A percentile compares a stretch with the other conserved stretches of the same genome.
phyloP scores from a whole-genome alignment of 2,888 invertebrate genomes.

The Leucoma salicis region DNA sequence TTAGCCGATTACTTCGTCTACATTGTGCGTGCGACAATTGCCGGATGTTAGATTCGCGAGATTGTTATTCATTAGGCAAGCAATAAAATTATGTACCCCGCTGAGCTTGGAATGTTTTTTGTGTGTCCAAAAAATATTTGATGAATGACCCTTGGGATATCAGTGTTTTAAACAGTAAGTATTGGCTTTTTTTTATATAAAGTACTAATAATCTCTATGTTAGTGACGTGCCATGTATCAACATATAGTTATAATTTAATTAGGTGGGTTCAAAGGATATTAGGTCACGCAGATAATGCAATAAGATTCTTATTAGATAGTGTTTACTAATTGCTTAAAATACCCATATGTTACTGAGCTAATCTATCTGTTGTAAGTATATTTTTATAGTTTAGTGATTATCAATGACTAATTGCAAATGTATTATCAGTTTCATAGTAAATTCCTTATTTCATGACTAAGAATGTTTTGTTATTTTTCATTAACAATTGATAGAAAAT shows the following conservation, averaged over 20 bases:
- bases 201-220: background rate
- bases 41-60: conserved; percentile 25
- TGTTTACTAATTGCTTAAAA: background rate
- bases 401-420: no score
- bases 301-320: conserved; percentile 21
- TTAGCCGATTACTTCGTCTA: conserved; percentile 34
- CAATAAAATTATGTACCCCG: conserved; percentile 18
- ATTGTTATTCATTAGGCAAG: conserved; percentile 22
- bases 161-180: conserved; percentile 24
- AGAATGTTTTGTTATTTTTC: no score
- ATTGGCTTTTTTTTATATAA: conserved; percentile 1
- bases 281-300: conserved; percentile 21
- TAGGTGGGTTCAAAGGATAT: conserved; percentile 9
- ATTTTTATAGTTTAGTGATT: no score
- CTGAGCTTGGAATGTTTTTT: conserved; percentile 8
- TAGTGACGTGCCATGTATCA: background rate
- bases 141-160: conserved; percentile 25
- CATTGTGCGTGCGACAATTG: conserved; percentile 34
- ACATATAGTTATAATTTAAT: conserved; percentile 24
- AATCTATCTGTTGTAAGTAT: no score
- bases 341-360: no score
- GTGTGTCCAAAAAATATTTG: conserved; percentile 22
- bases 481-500: no score
- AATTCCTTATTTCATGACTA: no score
- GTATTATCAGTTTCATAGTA: no score